Percentiles rank a stretch among this genome's conserved stretches.
phyloP scores from a whole-genome alignment of 2,113 vertebrate species.

The Nibea albiflora region DNA sequence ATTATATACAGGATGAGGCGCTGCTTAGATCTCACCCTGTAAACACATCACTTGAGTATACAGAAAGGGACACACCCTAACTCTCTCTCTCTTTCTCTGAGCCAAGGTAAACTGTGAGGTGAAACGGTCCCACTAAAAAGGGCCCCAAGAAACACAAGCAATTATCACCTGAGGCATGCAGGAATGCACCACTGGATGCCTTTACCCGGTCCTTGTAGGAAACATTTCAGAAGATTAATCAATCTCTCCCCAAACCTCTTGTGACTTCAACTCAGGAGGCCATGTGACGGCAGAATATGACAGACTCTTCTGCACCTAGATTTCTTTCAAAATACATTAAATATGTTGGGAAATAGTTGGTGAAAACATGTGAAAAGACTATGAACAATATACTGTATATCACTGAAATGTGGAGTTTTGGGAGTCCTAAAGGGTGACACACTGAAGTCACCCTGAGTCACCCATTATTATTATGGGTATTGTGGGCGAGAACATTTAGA shows the following conservation, averaged over 20 bases:
- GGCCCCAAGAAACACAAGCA: not conserved
- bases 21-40: not conserved
- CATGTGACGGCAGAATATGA: not conserved
- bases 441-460: too few species aligned
- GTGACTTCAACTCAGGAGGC: conserved; percentile 1
- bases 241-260: not conserved
- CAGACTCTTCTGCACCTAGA: not conserved
- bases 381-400: too few species aligned
- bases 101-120: not conserved
- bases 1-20: not conserved
- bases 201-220: not conserved
- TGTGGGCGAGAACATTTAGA: not conserved
- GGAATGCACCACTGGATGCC: not conserved
- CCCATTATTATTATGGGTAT: not conserved
- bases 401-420: too few species aligned
- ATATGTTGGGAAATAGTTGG: too few species aligned
- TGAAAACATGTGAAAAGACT: too few species aligned
- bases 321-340: too few species aligned
- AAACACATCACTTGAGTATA: not conserved
- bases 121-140: not conserved
- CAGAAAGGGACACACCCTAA: not conserved
- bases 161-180: not conserved
- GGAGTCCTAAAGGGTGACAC: too few species aligned
- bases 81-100: conserved; percentile 2
- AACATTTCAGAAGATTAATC: not conserved